Evolutionary conservation across 1,140 invertebrate genomes (phyloP).

Genomic region (Antheraea mylitta): DNA sequence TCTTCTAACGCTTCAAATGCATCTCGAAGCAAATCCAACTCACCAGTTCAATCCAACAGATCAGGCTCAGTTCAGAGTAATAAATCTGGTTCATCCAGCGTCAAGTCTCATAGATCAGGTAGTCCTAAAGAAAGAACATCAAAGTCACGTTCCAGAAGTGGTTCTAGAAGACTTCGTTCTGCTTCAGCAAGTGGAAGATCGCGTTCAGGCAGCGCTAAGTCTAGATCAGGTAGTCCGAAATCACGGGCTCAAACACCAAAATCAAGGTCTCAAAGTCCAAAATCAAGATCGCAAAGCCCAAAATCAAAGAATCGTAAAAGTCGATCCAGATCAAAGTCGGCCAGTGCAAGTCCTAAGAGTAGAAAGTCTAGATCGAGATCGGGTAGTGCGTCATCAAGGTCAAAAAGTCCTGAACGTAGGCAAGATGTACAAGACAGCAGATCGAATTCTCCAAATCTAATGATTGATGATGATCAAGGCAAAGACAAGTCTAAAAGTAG

Average conservation of each 20-base stretch:
- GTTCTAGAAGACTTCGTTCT: slow-evolving; percentile 61
- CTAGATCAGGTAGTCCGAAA: slow-evolving; percentile 53
- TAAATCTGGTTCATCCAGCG: slow-evolving; percentile 65
- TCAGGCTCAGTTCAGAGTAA: slow-evolving; percentile 60
- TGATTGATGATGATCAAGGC: slow-evolving; percentile 75
- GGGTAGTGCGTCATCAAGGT: slow-evolving; percentile 59
- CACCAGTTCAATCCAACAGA: slow-evolving; percentile 61
- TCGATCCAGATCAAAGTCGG: slow-evolving; percentile 49
- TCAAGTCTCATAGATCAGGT: slow-evolving; percentile 60
- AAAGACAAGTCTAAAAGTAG: slow-evolving; percentile 61
- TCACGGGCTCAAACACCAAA: slow-evolving; percentile 47
- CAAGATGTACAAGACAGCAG: slow-evolving; percentile 70
- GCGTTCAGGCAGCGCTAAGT: slow-evolving; percentile 70
- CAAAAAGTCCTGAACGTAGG: slow-evolving; percentile 64
- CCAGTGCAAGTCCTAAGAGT: slow-evolving; percentile 60
- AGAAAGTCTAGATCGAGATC: slow-evolving; percentile 59
- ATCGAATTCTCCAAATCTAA: slow-evolving; percentile 80
- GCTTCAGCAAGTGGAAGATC: slow-evolving; percentile 67
- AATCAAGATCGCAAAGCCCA: slow-evolving; percentile 48
- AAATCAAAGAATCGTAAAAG: slow-evolving; percentile 41
- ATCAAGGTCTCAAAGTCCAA: slow-evolving; percentile 39
- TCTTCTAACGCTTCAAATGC: slow-evolving; percentile 59
- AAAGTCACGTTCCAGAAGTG: slow-evolving; percentile 59
- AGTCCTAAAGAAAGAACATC: slow-evolving; percentile 50
- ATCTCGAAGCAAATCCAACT: slow-evolving; percentile 67